Conservation (phyloP, 2,113 vertebrate species). For the Hyperopisus bebe region DNA sequence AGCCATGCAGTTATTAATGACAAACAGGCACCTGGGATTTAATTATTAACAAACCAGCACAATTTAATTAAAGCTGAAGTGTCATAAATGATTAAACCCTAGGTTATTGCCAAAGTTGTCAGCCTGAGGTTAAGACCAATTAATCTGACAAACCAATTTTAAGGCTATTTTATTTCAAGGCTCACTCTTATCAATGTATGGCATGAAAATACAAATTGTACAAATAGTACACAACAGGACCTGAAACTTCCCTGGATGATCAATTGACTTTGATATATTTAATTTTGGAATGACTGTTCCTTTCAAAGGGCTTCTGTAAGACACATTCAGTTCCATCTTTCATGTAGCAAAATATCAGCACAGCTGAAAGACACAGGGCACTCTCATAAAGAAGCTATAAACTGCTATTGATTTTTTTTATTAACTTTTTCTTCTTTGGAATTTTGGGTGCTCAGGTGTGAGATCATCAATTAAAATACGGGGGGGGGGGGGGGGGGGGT, state of each 20-base stretch:
- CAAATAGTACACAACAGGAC: not conserved
- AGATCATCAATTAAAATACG: not conserved
- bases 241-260: not conserved
- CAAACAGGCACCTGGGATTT: not conserved
- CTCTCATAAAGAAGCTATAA: not conserved
- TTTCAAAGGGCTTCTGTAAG: not conserved
- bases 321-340: not conserved
- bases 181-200: slow-evolving; percentile 7
- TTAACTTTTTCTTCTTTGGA: not conserved
- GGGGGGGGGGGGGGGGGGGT: not conserved
- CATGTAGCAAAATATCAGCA: not conserved
- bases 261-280: not conserved
- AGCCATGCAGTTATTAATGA: not conserved
- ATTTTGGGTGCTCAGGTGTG: not conserved
- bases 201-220: not conserved
- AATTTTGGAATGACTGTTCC: not conserved
- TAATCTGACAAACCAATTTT: slow-evolving; percentile 22
- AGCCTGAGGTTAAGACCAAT: slow-evolving; percentile 6
- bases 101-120: not conserved
- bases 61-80: slow-evolving; percentile 2
- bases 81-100: slow-evolving; percentile 16
- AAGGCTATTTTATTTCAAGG: not conserved
- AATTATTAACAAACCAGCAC: slow-evolving; percentile 16
- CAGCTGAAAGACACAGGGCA: not conserved
- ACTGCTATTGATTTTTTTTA: slow-evolving; percentile 4